A percentile compares a stretch with the other conserved stretches of the same genome.
Conservation (phyloP, 2,888 invertebrate species). For the Acrocera orbiculus region DNA sequence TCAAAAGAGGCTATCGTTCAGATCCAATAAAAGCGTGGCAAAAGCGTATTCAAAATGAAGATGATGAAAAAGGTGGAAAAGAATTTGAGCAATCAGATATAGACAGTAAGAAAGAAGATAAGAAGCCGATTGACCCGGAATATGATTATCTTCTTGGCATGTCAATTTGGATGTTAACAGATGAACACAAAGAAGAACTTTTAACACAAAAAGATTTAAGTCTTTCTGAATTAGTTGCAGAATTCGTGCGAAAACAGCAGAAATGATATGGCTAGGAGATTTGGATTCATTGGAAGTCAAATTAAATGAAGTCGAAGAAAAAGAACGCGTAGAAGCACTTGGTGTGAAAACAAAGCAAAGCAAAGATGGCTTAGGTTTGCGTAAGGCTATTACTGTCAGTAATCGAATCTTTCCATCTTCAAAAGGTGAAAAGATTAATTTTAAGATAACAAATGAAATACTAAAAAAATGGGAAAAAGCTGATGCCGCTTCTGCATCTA, state of each 20-base stretch:
- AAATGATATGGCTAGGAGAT: constrained; percentile 77
- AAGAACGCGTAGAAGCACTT: constrained; percentile 50
- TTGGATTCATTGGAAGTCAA: constrained; percentile 54
- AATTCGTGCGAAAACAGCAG: constrained; percentile 52
- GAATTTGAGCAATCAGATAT: constrained; percentile 30
- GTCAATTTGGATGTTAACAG: constrained; percentile 90
- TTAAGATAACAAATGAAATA: constrained; percentile 26
- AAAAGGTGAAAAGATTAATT: constrained; percentile 21
- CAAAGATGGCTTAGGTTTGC: constrained; percentile 39
- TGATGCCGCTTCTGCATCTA: constrained; percentile 13
- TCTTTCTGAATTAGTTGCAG: constrained; percentile 39
- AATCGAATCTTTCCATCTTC: constrained; percentile 25
- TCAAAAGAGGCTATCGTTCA: constrained; percentile 50
- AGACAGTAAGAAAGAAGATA: constrained; percentile 20
- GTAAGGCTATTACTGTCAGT: constrained; percentile 32
- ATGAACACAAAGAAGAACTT: constrained; percentile 81
- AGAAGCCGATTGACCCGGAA: constrained; percentile 33
- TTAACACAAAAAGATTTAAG: constrained; percentile 73
- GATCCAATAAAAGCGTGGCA: constrained; percentile 52
- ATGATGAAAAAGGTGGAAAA: constrained; percentile 33
- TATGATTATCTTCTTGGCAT: constrained; percentile 90
- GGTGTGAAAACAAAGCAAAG: constrained; percentile 41
- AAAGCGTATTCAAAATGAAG: constrained; percentile 38
- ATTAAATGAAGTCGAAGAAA: constrained; percentile 54
- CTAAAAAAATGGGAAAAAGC: constrained; percentile 22